Percentiles rank a stretch among this genome's conserved stretches.
These are phyloP conservation scores for Bujurquina vittata DNA, from an alignment of 2,113 vertebrate genomes.

Conservation along the genomic window DNA sequence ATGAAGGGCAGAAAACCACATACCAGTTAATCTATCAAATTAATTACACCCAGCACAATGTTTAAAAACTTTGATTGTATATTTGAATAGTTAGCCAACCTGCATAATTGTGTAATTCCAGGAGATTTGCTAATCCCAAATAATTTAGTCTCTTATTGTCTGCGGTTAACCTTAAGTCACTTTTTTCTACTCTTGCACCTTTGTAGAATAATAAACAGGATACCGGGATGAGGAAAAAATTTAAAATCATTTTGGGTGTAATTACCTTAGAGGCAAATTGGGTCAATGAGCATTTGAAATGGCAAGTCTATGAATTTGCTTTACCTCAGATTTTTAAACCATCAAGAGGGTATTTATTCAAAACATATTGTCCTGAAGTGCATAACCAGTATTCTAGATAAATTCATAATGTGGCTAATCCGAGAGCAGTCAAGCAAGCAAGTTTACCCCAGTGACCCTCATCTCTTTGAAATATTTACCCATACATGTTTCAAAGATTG, in stretches of 20 bases:
- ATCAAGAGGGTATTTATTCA: background rate
- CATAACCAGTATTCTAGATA: conserved; percentile 30
- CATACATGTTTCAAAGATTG: conserved; percentile 40
- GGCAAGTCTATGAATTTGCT: conserved; percentile 22
- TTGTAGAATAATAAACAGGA: conserved; percentile 22
- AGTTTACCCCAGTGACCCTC: background rate
- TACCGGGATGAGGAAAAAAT: conserved; percentile 14
- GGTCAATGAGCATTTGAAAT: conserved; percentile 12
- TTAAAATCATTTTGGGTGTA: background rate
- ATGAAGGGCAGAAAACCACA: background rate
- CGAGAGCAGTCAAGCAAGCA: background rate
- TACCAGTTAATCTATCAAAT: conserved; percentile 1
- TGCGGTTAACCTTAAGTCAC: background rate
- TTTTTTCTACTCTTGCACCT: conserved; percentile 20
- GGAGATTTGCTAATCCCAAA: conserved; percentile 7
- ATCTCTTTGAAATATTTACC: conserved; percentile 38
- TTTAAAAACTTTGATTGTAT: background rate
- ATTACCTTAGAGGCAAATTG: background rate
- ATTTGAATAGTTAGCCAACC: background rate
- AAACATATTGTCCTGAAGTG: conserved; percentile 8
- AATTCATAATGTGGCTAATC: conserved; percentile 8
- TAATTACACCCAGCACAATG: background rate
- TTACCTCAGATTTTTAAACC: conserved; percentile 17
- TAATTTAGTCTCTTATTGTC: conserved; percentile 20
- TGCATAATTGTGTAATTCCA: conserved; percentile 46